Conservation (phyloP, 2,797 vertebrate species). For the Myotis pilosus region DNA sequence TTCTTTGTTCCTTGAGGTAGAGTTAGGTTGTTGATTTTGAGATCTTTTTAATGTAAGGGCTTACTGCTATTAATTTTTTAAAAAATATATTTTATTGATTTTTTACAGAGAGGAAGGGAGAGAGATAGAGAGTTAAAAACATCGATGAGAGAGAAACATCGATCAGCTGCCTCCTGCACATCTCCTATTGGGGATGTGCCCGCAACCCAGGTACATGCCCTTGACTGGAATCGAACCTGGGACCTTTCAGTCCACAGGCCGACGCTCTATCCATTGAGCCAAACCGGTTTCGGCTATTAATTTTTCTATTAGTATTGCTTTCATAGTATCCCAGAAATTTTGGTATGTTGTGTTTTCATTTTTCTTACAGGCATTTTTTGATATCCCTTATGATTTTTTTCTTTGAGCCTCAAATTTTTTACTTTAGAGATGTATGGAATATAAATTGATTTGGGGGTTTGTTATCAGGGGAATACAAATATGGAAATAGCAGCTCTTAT, state of each 20-base stretch:
- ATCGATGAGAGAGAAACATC: too few species aligned
- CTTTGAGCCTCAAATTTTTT: background rate
- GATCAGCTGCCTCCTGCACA: too few species aligned
- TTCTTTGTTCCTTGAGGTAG: background rate
- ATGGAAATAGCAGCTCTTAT: background rate
- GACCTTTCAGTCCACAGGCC: too few species aligned
- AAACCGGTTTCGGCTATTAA: too few species aligned
- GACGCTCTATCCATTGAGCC: too few species aligned
- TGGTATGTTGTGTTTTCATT: slow-evolving; percentile 6
- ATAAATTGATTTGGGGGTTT: slow-evolving; percentile 27
- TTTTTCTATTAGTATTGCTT: background rate
- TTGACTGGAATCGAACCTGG: too few species aligned
- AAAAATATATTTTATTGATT: too few species aligned
- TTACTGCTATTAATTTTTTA: background rate
- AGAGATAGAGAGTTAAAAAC: too few species aligned
- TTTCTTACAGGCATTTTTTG: background rate
- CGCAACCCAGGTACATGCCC: too few species aligned
- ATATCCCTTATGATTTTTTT: background rate
- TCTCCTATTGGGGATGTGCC: too few species aligned
- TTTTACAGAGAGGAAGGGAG: too few species aligned
- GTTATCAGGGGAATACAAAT: background rate
- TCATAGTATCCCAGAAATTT: background rate
- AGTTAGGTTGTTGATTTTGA: background rate
- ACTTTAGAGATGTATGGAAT: slow-evolving; percentile 19
- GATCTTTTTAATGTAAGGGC: background rate